phyloP scores from a whole-genome alignment of 1,140 invertebrate species.

The Orius insidiosus region DNA sequence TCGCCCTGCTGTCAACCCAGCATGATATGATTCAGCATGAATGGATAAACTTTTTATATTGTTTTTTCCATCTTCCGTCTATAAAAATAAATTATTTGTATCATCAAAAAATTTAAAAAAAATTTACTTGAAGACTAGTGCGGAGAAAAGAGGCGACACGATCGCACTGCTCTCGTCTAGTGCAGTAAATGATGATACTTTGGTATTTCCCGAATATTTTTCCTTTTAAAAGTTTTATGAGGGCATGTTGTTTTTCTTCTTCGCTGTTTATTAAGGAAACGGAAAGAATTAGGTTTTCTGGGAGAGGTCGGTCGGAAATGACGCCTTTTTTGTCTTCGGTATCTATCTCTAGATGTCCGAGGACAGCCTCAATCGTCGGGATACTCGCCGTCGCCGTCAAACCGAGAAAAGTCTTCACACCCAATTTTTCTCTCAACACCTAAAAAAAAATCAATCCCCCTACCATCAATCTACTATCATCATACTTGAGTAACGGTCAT shows the following conservation, averaged over 20 bases:
- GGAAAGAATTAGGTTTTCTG: no score
- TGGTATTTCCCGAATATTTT: constrained; percentile 40
- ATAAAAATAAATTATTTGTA: no score
- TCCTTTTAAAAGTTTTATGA: constrained; percentile 58
- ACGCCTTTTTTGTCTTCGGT: no score
- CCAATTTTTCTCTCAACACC: constrained; percentile 60
- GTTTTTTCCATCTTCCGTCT: not conserved
- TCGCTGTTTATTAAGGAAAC: constrained; percentile 51
- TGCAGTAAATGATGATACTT: constrained; percentile 94
- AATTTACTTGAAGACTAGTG: no score
- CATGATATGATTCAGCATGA: constrained; percentile 81
- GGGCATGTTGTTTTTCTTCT: constrained; percentile 56
- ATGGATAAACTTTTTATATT: constrained; percentile 17
- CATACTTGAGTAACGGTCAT: no score
- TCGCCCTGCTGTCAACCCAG: constrained; percentile 62
- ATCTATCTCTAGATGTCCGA: no score
- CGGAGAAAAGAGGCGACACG: constrained; percentile 63
- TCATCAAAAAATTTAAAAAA: no score
- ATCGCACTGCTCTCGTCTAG: constrained; percentile 76
- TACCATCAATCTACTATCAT: not conserved
- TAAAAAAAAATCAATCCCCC: constrained; percentile 21
- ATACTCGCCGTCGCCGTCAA: no score
- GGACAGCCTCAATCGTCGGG: no score
- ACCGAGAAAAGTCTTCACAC: no score
- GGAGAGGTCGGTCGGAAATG: no score